These are phyloP conservation scores for Glyphotaelius pellucidus DNA, from an alignment of 2,888 invertebrate genomes.

Conservation along the genomic window DNA sequence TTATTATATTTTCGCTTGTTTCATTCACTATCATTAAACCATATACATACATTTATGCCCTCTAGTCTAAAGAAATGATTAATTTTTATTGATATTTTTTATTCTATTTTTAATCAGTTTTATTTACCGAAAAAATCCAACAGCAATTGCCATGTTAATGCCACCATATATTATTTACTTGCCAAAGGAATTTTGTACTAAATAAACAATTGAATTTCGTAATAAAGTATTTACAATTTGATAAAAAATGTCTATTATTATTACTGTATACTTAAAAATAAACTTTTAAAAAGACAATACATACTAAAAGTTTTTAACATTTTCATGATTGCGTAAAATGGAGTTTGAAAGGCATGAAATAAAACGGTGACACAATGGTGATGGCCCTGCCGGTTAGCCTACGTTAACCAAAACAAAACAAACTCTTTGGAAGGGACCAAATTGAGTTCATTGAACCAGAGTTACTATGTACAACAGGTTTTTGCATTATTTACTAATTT, in stretches of 20 bases:
- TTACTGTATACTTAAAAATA: too few relatives aligned
- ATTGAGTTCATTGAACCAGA: too few relatives aligned
- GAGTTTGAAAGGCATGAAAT: too few relatives aligned
- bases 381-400: too few relatives aligned
- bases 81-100: slow-evolving; percentile 57
- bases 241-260: slow-evolving; percentile 24
- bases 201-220: slow-evolving; percentile 54
- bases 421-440: too few relatives aligned
- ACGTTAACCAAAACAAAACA: too few relatives aligned
- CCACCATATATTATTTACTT: slow-evolving; percentile 52
- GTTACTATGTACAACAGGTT: too few relatives aligned
- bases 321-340: too few relatives aligned
- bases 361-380: too few relatives aligned
- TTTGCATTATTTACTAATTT: too few relatives aligned
- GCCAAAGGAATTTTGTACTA: slow-evolving; percentile 66
- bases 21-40: slow-evolving; percentile 12
- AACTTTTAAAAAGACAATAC: too few relatives aligned
- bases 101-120: slow-evolving; percentile 54
- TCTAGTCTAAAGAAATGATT: slow-evolving; percentile 52
- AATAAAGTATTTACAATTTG: slow-evolving; percentile 57
- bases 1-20: slow-evolving; percentile 25
- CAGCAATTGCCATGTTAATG: slow-evolving; percentile 53
- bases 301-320: too few relatives aligned
- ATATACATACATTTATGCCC: slow-evolving; percentile 24
- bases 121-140: slow-evolving; percentile 34